A percentile compares a stretch with the other conserved stretches of the same genome.
Evolutionary conservation across 2,888 invertebrate genomes (phyloP).

Genomic region (Dilophus febrilis): DNA sequence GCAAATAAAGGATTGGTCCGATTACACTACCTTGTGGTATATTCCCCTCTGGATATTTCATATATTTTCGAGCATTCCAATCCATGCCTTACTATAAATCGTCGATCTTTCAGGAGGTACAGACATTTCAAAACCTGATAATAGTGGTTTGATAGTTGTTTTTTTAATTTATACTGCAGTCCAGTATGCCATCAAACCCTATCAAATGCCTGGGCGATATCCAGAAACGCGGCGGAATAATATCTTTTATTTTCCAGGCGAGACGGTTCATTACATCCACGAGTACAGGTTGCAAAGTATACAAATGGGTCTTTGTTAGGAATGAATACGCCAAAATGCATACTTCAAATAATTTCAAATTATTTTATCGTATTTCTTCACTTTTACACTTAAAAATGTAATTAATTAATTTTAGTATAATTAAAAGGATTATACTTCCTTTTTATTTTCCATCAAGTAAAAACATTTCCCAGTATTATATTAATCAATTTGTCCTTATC

Average conservation of each 20-base stretch:
- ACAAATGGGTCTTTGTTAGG: too few species aligned
- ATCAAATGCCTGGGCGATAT: conserved; percentile 2
- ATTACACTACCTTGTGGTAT: conserved; percentile 13
- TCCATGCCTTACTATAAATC: conserved; percentile 4
- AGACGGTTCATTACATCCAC: not conserved
- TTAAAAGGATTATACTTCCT: too few species aligned
- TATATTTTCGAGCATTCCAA: conserved; percentile 1
- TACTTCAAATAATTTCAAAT: too few species aligned
- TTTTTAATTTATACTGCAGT: not conserved
- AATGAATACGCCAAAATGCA: too few species aligned
- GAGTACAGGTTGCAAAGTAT: too few species aligned
- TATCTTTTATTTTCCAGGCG: not conserved
- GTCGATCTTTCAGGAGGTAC: conserved; percentile 3
- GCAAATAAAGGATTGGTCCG: conserved; percentile 10
- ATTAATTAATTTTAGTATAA: too few species aligned
- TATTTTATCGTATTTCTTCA: too few species aligned
- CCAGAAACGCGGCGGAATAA: conserved; percentile 3
- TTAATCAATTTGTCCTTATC: too few species aligned
- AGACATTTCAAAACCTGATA: conserved; percentile 4
- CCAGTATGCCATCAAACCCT: not conserved
- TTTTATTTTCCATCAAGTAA: too few species aligned
- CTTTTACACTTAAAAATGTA: too few species aligned
- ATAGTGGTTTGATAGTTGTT: not conserved
- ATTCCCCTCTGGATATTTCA: not conserved
- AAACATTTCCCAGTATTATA: too few species aligned